Conservation (phyloP, 2,888 invertebrate genomes). For the Serripes groenlandicus region DNA sequence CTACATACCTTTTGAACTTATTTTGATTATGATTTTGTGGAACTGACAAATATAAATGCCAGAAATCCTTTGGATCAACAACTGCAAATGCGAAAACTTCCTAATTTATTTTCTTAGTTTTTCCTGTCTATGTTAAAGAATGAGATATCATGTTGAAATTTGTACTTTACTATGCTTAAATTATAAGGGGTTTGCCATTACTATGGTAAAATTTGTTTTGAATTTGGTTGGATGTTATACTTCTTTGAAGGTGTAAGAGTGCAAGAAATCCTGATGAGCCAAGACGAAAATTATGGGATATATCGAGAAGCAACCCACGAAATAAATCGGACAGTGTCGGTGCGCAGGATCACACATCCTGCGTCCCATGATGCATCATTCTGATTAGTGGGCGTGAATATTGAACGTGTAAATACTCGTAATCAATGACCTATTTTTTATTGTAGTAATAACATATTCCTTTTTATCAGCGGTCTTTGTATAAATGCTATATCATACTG, state of each 20-base stretch:
- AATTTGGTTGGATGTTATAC: conserved; percentile 59
- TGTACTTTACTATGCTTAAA: too few species aligned
- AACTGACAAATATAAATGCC: too few species aligned
- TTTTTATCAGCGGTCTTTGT: neutral
- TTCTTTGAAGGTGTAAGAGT: conserved; percentile 61
- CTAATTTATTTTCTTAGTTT: too few species aligned
- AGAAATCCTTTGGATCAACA: too few species aligned
- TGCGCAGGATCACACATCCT: conserved; percentile 40
- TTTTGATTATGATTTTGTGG: too few species aligned
- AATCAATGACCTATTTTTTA: neutral
- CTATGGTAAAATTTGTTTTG: conserved; percentile 24
- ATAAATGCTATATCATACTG: too few species aligned
- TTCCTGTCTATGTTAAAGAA: too few species aligned
- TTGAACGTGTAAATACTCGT: conserved; percentile 58
- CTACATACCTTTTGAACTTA: too few species aligned
- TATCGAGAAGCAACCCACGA: conserved; percentile 26
- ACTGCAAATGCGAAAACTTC: too few species aligned
- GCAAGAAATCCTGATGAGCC: conserved; percentile 5
- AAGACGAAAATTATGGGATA: conserved; percentile 18
- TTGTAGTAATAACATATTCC: conserved; percentile 2
- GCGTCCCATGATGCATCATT: conserved; percentile 58
- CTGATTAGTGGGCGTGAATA: conserved; percentile 55
- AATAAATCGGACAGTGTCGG: conserved; percentile 48
- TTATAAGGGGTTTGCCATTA: neutral
- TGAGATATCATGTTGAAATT: too few species aligned